Evolutionary conservation across 2,888 invertebrate species (phyloP), one percentile per base, ranked within the genome.

Genomic region (Anarsia innoxiella): DNA sequence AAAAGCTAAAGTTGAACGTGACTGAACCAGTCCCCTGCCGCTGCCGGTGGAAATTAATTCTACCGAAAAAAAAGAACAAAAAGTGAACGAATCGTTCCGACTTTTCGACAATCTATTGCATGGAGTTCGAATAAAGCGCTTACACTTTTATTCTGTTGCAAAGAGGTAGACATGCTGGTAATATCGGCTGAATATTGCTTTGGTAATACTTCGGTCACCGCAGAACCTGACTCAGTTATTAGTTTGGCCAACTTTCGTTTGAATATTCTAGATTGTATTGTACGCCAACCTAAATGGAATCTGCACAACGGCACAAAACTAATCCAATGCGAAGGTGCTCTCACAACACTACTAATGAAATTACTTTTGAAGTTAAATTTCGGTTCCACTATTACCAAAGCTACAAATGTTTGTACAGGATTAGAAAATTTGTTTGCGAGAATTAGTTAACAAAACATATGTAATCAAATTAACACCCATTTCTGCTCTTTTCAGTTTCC

Each of bases 1-100:
- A 66, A 68, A 67, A 73, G 71, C 73, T 73, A 66, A 73, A 74
- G 66, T 72, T 67, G 71, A 66, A 77, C 74, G 77, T 74, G 76
- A 72, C 66, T 71, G 66, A 64, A 67, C 66, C 65, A 58, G 70
- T 69, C 66, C 63, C 62, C 59, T 53, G 66, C 61, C 63, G 57
- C 59, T 59, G 57, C 56, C 55, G 46, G 56, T 66, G 60, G 65
- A 71, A 76, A 78, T 78, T 78, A 75, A 74, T 77, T 74, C 63
- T 61, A 44, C 57, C 54, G 51, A 57, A 67, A 64, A 71, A 74
- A 64, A 73, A 66, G 64, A 50, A 45, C 14, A 34, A 48, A 38
- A 39, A 36, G 38, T 37, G 50, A 53, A 53, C 49, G 51, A 59
- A 52, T 51, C 47, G 49, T 44, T 51, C 48, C 44, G 55, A 63